Conservation (phyloP, 2,888 invertebrate species). For the Oegoconia quadripuncta region DNA sequence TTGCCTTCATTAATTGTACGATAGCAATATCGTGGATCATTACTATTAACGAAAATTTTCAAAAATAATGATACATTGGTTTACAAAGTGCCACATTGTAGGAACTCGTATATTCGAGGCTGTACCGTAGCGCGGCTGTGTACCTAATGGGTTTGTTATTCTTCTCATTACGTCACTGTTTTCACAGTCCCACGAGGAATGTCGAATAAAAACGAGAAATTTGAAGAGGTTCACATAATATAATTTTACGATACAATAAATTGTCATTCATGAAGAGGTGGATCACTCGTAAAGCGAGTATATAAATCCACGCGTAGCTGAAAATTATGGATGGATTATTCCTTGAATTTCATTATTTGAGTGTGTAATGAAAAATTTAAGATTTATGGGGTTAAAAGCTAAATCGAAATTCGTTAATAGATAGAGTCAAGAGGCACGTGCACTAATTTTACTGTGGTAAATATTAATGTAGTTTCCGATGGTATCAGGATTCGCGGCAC, state of each 20-base stretch:
- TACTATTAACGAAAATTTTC: too few species aligned
- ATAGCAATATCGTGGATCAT: too few species aligned
- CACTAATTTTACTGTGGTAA: constrained; percentile 61
- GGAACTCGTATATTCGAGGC: constrained; percentile 2
- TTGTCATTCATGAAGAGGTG: constrained; percentile 10
- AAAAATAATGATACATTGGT: neutral
- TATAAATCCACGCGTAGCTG: constrained; percentile 5
- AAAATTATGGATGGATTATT: constrained; percentile 8
- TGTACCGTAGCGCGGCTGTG: neutral
- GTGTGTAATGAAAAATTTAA: neutral
- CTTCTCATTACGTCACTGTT: constrained; percentile 8
- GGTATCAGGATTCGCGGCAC: constrained; percentile 61
- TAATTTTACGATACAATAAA: constrained; percentile 10
- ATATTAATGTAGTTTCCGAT: constrained; percentile 65
- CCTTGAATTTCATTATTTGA: constrained; percentile 3
- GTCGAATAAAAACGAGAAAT: constrained; percentile 2
- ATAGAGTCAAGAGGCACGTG: constrained; percentile 36
- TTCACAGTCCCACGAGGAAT: neutral
- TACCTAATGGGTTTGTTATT: constrained; percentile 12
- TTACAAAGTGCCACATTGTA: constrained; percentile 1
- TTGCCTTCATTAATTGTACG: too few species aligned
- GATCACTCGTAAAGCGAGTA: constrained; percentile 5
- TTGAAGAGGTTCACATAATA: constrained; percentile 7
- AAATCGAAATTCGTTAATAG: constrained; percentile 15
- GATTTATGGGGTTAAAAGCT: neutral